These are phyloP conservation scores for Allygus modestus DNA, from an alignment of 2,888 invertebrate genomes.

Conservation along the genomic window DNA sequence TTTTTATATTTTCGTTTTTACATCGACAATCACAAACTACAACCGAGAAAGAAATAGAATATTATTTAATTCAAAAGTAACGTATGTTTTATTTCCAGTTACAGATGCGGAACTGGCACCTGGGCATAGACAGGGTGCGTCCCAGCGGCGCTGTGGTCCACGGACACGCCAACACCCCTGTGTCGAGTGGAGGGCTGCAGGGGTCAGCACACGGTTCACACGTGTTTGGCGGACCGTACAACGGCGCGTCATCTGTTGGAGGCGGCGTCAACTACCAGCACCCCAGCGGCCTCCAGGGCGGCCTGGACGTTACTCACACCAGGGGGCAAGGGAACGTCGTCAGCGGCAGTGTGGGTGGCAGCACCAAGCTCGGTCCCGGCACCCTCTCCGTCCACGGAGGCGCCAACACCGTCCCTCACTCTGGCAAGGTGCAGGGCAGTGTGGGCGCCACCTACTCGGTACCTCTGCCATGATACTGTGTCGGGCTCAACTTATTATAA, in stretches of 20 bases:
- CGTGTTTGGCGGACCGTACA: constrained; percentile 47
- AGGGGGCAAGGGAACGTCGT: constrained; percentile 6
- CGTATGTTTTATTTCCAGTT: too few relatives aligned
- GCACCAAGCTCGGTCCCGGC: constrained; percentile 24
- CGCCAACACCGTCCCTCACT: constrained; percentile 33
- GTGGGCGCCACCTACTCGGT: constrained; percentile 38
- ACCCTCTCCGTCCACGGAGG: constrained; percentile 22
- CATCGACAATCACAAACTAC: too few relatives aligned
- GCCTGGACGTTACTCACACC: constrained; percentile 25
- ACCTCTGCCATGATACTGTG: neutral
- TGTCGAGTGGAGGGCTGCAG: neutral
- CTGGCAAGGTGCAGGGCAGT: constrained; percentile 26
- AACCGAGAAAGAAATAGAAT: too few relatives aligned
- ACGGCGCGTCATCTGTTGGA: constrained; percentile 10
- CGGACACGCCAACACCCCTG: constrained; percentile 37
- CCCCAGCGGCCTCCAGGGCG: constrained; percentile 45
- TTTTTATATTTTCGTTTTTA: too few relatives aligned
- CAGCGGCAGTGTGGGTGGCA: constrained; percentile 40
- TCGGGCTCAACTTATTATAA: neutral
- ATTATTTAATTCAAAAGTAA: too few relatives aligned
- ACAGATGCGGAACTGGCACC: constrained; percentile 5
- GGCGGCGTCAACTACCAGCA: constrained; percentile 53
- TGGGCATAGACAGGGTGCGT: neutral
- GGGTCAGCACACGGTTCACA: constrained; percentile 26
- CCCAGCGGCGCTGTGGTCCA: constrained; percentile 34